Evolutionary conservation across 2,113 vertebrate species (phyloP).

Genomic region (Gnathonemus echidnorhynchus): DNA sequence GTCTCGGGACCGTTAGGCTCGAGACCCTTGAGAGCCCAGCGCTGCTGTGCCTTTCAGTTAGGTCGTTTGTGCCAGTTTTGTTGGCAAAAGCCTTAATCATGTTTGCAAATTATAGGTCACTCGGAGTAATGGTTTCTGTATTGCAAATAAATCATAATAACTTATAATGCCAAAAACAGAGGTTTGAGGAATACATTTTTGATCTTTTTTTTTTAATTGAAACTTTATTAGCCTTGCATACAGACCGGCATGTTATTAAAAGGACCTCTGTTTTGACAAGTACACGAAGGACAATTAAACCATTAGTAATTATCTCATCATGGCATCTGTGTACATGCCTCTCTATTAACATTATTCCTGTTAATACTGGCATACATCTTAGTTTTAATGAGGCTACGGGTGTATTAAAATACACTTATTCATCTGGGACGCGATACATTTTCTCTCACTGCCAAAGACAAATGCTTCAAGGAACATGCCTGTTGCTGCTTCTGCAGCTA

Average conservation of each 20-base stretch:
- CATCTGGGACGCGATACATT: neutral
- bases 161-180: neutral
- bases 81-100: neutral
- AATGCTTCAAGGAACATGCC: neutral
- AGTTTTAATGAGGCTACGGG: constrained; percentile 6
- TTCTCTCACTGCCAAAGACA: neutral
- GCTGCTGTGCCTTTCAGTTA: neutral
- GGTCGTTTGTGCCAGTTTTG: neutral
- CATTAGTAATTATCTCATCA: neutral
- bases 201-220: neutral
- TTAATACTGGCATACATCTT: constrained; percentile 3
- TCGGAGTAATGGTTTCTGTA: neutral
- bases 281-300: neutral
- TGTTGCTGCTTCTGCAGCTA: neutral
- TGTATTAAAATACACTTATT: constrained; percentile 8
- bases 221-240: neutral
- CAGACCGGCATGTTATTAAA: neutral
- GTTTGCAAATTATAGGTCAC: neutral
- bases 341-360: neutral
- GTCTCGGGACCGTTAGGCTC: neutral
- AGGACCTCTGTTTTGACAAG: neutral
- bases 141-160: constrained; percentile 2
- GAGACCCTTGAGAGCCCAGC: neutral
- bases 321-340: neutral
- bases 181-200: neutral